Base-by-base conservation (phyloP, 53 echinoderm and acorn worm genomes). In the Stichopus horrens region DNA sequence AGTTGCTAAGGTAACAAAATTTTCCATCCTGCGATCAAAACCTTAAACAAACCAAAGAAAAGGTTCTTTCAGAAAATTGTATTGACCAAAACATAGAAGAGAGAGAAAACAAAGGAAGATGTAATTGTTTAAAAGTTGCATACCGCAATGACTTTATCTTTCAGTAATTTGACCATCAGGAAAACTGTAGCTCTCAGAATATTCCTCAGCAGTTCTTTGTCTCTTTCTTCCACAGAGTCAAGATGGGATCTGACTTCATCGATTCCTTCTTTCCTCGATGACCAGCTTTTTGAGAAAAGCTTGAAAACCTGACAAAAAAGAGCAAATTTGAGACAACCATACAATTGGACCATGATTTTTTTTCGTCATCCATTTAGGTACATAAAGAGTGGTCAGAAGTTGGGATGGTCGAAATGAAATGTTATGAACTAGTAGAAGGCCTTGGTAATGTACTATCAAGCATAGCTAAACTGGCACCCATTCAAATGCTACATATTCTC, bases 81-180 rank as follows among this genome's bases (percentile, higher is more conserved):
- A 13, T 0, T 7, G 14, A 6, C 10, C 11, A 13, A 63, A 63
- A 63, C 63, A 63, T 13, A 5, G 10, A 63, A 10, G 14, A 63
- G 11, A 63, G 63, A 16, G 10, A 63, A 60, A 60, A 11, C 75
- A 75, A 19, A 75, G 22, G 7, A 21, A 75, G n/a, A 5, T 75
- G 4, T 67, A 67, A 14, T 67, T 67, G 68, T 11, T 21, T 80
- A 16, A 86, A 53, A 82, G 73, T 55, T 6, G 92, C 98, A 96
- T 88, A 98, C 98, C 52, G 95, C 92, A 60, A 94, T 94, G 68
- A 98, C 98, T 88, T 96, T 96, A 76, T 98, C 98, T 80, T 94
- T 96, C 37, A 94, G 89, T 5, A 94, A 90, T 76, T 96, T 98
- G 14, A 88, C 76, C 16, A 93, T 91, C 9, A 98, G 79, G 57